Evolutionary conservation across 2,113 vertebrate species (phyloP), one percentile per base, ranked within the genome.

Genomic region (Pelodiscus sinensis): DNA sequence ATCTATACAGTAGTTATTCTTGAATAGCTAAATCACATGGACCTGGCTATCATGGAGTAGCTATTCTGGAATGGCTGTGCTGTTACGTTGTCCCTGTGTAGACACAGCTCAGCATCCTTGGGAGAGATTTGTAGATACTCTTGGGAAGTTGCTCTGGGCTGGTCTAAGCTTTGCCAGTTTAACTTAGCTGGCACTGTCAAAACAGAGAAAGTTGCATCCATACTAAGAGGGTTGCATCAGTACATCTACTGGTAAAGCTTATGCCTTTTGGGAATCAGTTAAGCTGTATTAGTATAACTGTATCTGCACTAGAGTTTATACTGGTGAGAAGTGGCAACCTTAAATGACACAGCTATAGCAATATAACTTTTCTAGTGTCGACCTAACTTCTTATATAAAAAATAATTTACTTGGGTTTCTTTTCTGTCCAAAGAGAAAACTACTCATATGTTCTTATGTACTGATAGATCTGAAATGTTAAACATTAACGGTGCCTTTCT

Each of bases 11-110:
- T 60, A 57, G 38, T 92, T 96, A 94, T 96, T 96, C 92, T 89
- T 92, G 89, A 92, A 86, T 81, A 93, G 79, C 93, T 93, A 90
- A 95, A 96, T 96, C 89, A 81, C 80, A 87, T 77, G 89, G 89
- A 75, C 65, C 92, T 84, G 94, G 87, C 93, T 96, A 81, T 78
- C 7, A 6, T 65, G 62, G 62, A 16, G 31, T 31, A 65, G 12
- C 27, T 65, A 65, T 65, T 65, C 57, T 92, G 87, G 73, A 78
- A 92, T 85, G 94, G 87, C 92, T 95, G 83, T 75, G 81, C 85
- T 60, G 82, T 86, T 94, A 50, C 12, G 92, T 96, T 54, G 8
- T 44, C n/a, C 58, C 29, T 16, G 84, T 82, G 65, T 57, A 92
- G 87, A 57, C 77, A 25, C 2, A 87, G 29, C 31, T 6, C 29